phyloP scores from a whole-genome alignment of 2,797 vertebrate genomes.

The Nyctibius grandis region DNA sequence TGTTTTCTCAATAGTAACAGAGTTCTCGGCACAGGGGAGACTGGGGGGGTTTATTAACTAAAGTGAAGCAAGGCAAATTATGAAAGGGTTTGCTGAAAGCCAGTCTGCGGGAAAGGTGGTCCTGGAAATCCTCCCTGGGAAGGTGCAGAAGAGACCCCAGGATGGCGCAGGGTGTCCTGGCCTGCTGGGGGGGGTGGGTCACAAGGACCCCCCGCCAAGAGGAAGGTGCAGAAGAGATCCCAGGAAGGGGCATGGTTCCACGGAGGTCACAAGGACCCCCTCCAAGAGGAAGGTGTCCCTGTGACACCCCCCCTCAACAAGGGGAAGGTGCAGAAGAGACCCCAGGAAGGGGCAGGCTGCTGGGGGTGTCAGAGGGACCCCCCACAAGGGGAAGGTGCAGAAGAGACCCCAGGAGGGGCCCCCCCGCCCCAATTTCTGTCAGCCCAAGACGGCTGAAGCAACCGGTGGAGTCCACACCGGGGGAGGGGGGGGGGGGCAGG shows the following conservation, averaged over 20 bases:
- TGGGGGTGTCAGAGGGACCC: neutral
- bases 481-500: neutral
- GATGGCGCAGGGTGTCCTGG: neutral
- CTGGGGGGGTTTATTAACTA: neutral
- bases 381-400: neutral
- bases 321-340: neutral
- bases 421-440: too few species aligned
- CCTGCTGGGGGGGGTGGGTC: neutral
- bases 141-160: neutral
- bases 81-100: neutral
- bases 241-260: neutral
- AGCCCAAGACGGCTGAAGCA: too few species aligned
- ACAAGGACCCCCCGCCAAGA: neutral
- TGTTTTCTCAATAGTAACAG: neutral
- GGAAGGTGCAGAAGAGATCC: neutral
- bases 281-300: too few species aligned
- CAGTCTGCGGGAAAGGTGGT: neutral
- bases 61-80: neutral
- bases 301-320: too few species aligned
- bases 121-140: neutral
- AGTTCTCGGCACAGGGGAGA: neutral
- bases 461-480: neutral
- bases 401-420: neutral
- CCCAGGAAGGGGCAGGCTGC: neutral
- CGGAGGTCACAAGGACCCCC: neutral